Base-by-base conservation (phyloP, 2,797 vertebrate species). In the Miichthys miiuy region DNA sequence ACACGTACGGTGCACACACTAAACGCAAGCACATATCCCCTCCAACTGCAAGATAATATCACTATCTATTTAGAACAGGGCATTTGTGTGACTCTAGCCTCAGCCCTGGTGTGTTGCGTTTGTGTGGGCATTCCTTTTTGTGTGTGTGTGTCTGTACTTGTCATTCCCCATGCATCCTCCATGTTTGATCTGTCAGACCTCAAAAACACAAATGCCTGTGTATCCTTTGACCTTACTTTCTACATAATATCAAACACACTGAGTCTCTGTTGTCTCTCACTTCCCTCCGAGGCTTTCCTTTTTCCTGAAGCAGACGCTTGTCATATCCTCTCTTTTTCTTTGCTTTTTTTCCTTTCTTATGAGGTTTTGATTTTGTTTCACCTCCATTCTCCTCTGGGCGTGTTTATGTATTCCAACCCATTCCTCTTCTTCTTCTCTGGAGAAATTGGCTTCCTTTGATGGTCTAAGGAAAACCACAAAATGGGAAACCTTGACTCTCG, bases 381-480 rank as follows among this genome's bases (percentile, higher is more conserved):
- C 80, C 71, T 84, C 76, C 34, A 21, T 74, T 81, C 72, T 81
- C 70, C 60, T 73, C 47, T 57, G 21, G 41, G 30, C 41, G 47
- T 80, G 55, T 87, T 58, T 80, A 68, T 73, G 69, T 91, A 88
- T 91, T 90, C 81, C 51, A 66, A 27, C 75, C 84, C 77, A 62
- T 85, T 88, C 73, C 18, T 42, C 68, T 72, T 88, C 34, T 34
- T 34, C 34, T 84, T 52, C 84, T 81, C 87, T 80, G 48, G 83
- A 90, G 85, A 87, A 91, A 90, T 77, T 74, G 85, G 41, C 69
- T 83, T 85, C 55, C 66, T 90, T 85, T 90, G 84, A 91, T 89
- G 77, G 86, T 58, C 69, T 68, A 77, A 58, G 73, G 51, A 74
- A 84, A 83, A 85, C 38, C 71, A 74, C 85, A 72, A 72, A 85